Conservation (phyloP, 2,113 vertebrate genomes). For the Cyprinus carpio region DNA sequence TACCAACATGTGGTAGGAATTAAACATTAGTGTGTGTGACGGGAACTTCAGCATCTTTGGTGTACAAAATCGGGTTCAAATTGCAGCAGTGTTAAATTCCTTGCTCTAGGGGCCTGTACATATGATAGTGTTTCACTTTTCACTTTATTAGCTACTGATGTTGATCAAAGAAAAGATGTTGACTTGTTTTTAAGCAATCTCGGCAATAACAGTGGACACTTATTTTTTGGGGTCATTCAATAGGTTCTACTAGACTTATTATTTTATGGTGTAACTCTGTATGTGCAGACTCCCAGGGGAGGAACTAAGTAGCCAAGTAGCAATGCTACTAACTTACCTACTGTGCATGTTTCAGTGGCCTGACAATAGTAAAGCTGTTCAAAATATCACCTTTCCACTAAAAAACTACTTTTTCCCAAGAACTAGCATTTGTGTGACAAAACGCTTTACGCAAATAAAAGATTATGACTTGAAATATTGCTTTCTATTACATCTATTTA, state of each 20-base stretch:
- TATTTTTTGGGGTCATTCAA: not conserved
- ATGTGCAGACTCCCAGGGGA: not conserved
- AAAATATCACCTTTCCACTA: not conserved
- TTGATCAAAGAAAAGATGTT: constrained; percentile 43
- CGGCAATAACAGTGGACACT: constrained; percentile 24
- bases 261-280: not conserved
- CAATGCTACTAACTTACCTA: not conserved
- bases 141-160: constrained; percentile 55
- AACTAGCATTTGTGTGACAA: not conserved
- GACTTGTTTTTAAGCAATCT: constrained; percentile 27
- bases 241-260: not conserved
- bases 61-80: constrained; percentile 43
- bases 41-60: constrained; percentile 26
- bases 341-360: not conserved
- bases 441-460: too few relatives aligned
- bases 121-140: constrained; percentile 40
- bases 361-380: not conserved
- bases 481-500: too few relatives aligned
- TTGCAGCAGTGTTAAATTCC: constrained; percentile 49
- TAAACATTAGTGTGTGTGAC: constrained; percentile 27
- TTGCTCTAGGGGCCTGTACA: constrained; percentile 37
- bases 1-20: constrained; percentile 49
- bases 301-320: not conserved
- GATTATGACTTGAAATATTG: too few relatives aligned
- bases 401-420: not conserved